Evolutionary conservation across 2,888 invertebrate species (phyloP), one percentile per base, ranked within the genome.

Genomic region (Netelia melanura): DNA sequence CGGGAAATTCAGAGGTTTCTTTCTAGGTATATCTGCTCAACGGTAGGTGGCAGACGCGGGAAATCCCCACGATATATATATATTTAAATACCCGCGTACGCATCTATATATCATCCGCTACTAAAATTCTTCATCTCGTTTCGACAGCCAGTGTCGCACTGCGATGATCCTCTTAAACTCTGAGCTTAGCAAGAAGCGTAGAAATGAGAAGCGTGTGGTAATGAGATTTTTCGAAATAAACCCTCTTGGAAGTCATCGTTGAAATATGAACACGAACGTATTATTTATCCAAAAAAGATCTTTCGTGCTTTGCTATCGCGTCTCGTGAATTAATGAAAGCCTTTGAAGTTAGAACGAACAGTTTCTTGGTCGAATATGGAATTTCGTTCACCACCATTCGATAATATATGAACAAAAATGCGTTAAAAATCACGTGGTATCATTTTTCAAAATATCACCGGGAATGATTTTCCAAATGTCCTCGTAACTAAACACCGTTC

Each of bases 91-190:
- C 6, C 23, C n/a, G 10, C 30, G 30, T 70, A 3, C 54, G 23
- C 38, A 11, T 17, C 3, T 67, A 44, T 65, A 54, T 56, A 30
- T 56, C 54, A 8, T n/a, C 38, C n/a, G 25, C 64, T 38, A 75
- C 54, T 44, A 68, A 48, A 70, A 70, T 78, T 78, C 78, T 70
- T 78, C 68, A 78, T 78, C 67, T 62, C 78, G 68, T 77, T 68
- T 67, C 70, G 70, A 70, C 70, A 54, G 70, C 44, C 48, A 38
- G 21, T 30, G 44, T 30, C 64, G 38, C 44, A 65, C 1, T 43
- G 43, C 65, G 43, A 48, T 62, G 48, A 70, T 68, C 70, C 70
- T 62, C 68, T 70, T 52, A 61, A 58, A 30, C 17, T 62, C 70
- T 25, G 14, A 21, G 56, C 58, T 44, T n/a, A 38, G 23, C 48